Evolutionary conservation across 2,113 vertebrate genomes (phyloP).

Genomic region (Dendropsophus ebraccatus): DNA sequence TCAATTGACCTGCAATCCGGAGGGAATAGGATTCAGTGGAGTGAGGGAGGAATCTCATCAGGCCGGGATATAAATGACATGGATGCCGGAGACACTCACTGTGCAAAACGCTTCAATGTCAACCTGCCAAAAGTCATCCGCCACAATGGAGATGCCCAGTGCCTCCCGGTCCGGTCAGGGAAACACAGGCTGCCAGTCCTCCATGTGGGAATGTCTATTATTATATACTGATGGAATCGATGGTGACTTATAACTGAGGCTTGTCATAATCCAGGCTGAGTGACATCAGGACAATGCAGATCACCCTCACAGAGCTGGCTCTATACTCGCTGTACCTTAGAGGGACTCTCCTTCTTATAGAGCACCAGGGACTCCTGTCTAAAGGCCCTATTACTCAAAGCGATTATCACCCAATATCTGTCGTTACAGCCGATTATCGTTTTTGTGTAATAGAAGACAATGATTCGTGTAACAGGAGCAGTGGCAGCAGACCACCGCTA

Average conservation of each 20-base stretch:
- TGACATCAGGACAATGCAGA: too few relatives aligned
- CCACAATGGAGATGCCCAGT: neutral
- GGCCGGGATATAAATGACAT: neutral
- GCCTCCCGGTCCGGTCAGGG: neutral
- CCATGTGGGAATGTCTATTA: neutral
- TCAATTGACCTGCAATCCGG: constrained; percentile 1
- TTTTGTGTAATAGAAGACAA: too few relatives aligned
- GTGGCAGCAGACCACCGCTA: too few relatives aligned
- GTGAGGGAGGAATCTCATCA: neutral
- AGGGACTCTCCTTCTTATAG: too few relatives aligned
- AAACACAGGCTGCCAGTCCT: neutral
- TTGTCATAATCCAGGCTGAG: neutral
- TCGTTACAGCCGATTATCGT: too few relatives aligned
- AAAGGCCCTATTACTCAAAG: too few relatives aligned
- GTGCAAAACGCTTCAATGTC: constrained; percentile 1
- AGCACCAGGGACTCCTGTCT: too few relatives aligned
- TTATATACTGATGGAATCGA: neutral
- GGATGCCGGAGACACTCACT: neutral
- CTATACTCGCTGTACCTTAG: too few relatives aligned
- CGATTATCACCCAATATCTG: too few relatives aligned
- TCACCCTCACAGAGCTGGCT: too few relatives aligned
- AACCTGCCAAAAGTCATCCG: neutral
- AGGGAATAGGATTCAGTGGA: neutral
- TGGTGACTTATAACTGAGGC: too few relatives aligned
- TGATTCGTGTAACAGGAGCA: too few relatives aligned